Percentiles rank a stretch among this genome's conserved stretches.
These are phyloP conservation scores for Orbicella faveolata DNA, from an alignment of 64 coral and sea anemone species.

Conservation along the genomic window DNA sequence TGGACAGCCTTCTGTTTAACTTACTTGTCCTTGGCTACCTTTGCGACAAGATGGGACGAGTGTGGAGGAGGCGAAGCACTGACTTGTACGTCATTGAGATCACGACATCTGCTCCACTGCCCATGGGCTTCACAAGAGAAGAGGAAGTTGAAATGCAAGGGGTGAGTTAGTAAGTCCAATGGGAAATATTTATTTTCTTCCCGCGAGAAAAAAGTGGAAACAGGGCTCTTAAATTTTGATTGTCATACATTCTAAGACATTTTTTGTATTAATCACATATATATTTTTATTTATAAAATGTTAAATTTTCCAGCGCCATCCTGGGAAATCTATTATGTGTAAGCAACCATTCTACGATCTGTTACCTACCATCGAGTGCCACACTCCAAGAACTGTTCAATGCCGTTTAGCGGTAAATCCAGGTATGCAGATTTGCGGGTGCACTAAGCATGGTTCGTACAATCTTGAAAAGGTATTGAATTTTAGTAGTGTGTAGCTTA, in stretches of 20 bases:
- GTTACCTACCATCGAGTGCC: conserved; percentile 54
- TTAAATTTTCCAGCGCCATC: background rate
- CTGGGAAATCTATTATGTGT: conserved; percentile 8
- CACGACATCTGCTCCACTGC: conserved; percentile 19
- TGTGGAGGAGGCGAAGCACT: conserved; percentile 75
- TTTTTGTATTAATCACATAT: no score
- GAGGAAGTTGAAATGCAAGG: background rate
- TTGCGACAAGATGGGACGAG: conserved; percentile 67
- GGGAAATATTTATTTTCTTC: background rate
- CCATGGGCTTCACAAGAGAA: conserved; percentile 22
- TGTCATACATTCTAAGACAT: no score
- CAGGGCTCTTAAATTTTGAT: no score
- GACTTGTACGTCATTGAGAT: conserved; percentile 90
- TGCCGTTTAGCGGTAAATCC: conserved; percentile 4
- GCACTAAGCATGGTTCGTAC: no score
- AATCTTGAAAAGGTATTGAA: no score
- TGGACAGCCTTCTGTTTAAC: conserved; percentile 81
- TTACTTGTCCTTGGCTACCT: conserved; percentile 67
- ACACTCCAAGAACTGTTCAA: conserved; percentile 35
- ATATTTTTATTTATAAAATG: no score
- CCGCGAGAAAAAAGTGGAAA: no score
- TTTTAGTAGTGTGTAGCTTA: no score
- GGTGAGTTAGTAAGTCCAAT: background rate
- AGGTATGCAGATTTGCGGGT: background rate
- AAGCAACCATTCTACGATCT: conserved; percentile 21